These are phyloP conservation scores for Noctuana brunneofusca DNA, from an alignment of 2,888 invertebrate species.

Conservation along the genomic window DNA sequence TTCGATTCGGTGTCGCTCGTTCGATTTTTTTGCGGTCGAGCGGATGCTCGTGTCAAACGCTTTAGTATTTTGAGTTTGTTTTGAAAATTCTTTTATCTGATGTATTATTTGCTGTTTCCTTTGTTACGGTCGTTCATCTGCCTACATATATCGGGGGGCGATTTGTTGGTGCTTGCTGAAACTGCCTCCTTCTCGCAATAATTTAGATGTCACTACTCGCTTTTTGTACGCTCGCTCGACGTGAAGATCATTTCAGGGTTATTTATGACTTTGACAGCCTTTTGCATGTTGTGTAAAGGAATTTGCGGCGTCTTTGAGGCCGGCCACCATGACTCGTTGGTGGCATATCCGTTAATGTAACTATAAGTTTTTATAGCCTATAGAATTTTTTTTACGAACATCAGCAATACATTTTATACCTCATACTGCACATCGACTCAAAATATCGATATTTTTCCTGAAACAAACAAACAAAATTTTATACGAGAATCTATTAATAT, in stretches of 20 bases:
- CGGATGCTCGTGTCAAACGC: constrained; percentile 84
- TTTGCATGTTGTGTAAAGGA: constrained; percentile 69
- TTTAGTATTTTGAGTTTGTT: constrained; percentile 83
- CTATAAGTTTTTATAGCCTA: constrained; percentile 48
- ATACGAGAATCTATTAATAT: too few species aligned
- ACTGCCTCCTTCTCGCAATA: constrained; percentile 71
- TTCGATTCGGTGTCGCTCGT: constrained; percentile 60
- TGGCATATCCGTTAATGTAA: constrained; percentile 76
- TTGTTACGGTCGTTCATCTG: constrained; percentile 77
- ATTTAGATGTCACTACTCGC: constrained; percentile 81
- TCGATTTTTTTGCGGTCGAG: constrained; percentile 71
- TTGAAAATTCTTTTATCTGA: constrained; percentile 84
- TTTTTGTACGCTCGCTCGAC: constrained; percentile 68
- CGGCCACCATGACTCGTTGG: constrained; percentile 61
- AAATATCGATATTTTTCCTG: neutral
- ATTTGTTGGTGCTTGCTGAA: constrained; percentile 72
- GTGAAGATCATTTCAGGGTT: constrained; percentile 75
- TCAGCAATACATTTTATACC: neutral
- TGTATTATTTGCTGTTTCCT: constrained; percentile 77
- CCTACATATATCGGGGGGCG: constrained; percentile 62
- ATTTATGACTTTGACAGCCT: constrained; percentile 78
- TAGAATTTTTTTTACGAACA: constrained; percentile 7
- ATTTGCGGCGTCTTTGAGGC: constrained; percentile 73
- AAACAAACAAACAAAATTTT: too few species aligned
- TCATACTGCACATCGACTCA: neutral